A percentile compares a stretch with the other conserved stretches of the same genome.
Evolutionary conservation across 2,797 vertebrate species (phyloP).

Genomic region (Pteronotus mesoamericanus): DNA sequence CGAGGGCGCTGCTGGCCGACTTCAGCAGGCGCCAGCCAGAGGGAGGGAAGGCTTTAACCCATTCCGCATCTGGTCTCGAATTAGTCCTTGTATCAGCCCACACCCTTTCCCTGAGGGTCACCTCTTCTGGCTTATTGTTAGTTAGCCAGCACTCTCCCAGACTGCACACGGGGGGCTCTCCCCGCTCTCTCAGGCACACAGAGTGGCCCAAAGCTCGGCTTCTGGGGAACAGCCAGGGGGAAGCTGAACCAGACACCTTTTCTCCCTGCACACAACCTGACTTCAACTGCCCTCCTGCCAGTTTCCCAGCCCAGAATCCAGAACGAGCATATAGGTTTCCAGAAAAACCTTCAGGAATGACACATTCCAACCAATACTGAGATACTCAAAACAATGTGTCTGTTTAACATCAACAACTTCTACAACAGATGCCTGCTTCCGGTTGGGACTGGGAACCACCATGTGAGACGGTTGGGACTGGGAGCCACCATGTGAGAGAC

Average conservation of each 20-base stretch:
- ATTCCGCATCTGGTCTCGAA: background rate
- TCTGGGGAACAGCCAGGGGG: background rate
- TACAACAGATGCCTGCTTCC: background rate
- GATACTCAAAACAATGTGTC: background rate
- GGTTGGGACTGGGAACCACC: background rate
- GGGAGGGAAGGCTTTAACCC: conserved; percentile 53
- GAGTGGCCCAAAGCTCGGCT: background rate
- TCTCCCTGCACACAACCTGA: background rate
- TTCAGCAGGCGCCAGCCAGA: conserved; percentile 44
- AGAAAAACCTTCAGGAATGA: conserved; percentile 12
- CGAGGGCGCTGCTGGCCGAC: conserved; percentile 50
- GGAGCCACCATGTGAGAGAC: background rate
- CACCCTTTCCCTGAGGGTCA: conserved; percentile 34
- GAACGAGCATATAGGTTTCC: background rate
- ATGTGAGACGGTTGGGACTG: background rate
- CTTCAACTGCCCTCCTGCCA: background rate
- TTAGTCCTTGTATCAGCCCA: conserved; percentile 14
- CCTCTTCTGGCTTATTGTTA: background rate
- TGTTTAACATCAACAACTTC: background rate
- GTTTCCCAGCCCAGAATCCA: background rate
- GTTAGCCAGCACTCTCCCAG: background rate
- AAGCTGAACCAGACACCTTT: background rate
- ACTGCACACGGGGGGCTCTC: background rate
- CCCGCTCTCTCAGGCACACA: background rate
- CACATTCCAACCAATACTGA: background rate